Conservation (phyloP, 2,797 vertebrate species). For the Leptatherina wallacei region DNA sequence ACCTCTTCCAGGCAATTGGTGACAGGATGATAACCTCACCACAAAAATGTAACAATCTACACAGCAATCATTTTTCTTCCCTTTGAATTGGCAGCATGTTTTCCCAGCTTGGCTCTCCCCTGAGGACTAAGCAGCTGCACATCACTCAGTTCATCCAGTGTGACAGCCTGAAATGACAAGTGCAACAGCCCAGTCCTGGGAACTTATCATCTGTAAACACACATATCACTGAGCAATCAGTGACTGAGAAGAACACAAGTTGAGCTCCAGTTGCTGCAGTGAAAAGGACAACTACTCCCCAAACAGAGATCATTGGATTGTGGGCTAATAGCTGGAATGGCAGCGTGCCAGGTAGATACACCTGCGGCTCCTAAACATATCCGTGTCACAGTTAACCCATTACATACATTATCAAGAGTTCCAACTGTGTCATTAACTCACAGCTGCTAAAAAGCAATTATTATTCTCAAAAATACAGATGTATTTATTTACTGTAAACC, state of each 20-base stretch:
- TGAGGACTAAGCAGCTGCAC: constrained; percentile 80
- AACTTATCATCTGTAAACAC: constrained; percentile 63
- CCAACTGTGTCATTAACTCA: constrained; percentile 26
- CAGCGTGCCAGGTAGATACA: constrained; percentile 69
- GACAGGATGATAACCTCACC: constrained; percentile 80
- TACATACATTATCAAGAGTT: constrained; percentile 18
- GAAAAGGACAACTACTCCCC: constrained; percentile 59
- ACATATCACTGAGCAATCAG: constrained; percentile 70
- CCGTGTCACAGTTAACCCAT: constrained; percentile 40
- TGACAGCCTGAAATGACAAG: constrained; percentile 71
- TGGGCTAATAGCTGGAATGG: constrained; percentile 61
- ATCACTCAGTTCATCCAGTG: constrained; percentile 76
- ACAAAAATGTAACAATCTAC: constrained; percentile 77
- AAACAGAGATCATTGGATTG: constrained; percentile 58
- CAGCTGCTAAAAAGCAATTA: constrained; percentile 36
- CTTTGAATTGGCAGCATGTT: constrained; percentile 78
- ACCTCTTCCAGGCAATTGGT: constrained; percentile 79
- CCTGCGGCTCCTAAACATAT: constrained; percentile 58
- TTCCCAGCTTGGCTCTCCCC: constrained; percentile 59
- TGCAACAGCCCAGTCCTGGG: constrained; percentile 65
- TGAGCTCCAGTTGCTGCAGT: constrained; percentile 41
- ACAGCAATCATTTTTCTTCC: constrained; percentile 77
- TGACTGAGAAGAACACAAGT: constrained; percentile 57
- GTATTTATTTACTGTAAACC: background rate
- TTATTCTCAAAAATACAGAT: background rate